Evolutionary conservation across 2,888 invertebrate species (phyloP), one percentile per base, ranked within the genome.

Genomic region (Xylota segnis): DNA sequence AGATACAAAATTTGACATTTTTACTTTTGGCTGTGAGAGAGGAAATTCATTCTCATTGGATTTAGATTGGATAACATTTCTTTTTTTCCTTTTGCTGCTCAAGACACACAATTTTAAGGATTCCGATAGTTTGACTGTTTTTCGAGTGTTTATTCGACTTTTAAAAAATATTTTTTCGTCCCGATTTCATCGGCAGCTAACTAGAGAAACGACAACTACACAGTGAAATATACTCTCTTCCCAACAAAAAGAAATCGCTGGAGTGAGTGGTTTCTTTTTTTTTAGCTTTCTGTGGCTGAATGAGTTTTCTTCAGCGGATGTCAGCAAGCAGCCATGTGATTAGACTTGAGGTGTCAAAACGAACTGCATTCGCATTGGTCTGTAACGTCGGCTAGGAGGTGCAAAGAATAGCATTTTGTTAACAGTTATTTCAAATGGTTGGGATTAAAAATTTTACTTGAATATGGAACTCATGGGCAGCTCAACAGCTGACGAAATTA

Each of bases 241-340:
- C 43, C 3, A 3, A 50, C 54, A 75, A 54, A 43, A 70, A 75
- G 59, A 65, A 70, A 81, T 79, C 12, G 54, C 45, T 47, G 27
- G 45, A 63, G 50, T 75, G 65, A 65, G 76, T 75, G 58, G 2
- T 43, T 66, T 61, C 56, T 18, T 43, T 72, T 61, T 58, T 47
- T 47, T 47, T 9, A 3, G 9, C 45, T 45, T 70, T 18, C 32
- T 43, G 27, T 47, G 2, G 84, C 84, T 84, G 84, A 84, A 84
- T 84, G 65, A 71, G 34, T 76, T 81, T 77, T 84, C 52, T 56
- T 81, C 81, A 84, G 81, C 84, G 45, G 29, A 70, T 63, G 40
- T 84, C 75, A 84, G 84, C 84, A 43, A 18, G 32, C n/a, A 59
- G 50, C 68, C 84, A 84, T 84, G 81, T 84, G 81, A 81, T 66